phyloP scores from a whole-genome alignment of 2,113 vertebrate species.

The Typhlomys cinereus region DNA sequence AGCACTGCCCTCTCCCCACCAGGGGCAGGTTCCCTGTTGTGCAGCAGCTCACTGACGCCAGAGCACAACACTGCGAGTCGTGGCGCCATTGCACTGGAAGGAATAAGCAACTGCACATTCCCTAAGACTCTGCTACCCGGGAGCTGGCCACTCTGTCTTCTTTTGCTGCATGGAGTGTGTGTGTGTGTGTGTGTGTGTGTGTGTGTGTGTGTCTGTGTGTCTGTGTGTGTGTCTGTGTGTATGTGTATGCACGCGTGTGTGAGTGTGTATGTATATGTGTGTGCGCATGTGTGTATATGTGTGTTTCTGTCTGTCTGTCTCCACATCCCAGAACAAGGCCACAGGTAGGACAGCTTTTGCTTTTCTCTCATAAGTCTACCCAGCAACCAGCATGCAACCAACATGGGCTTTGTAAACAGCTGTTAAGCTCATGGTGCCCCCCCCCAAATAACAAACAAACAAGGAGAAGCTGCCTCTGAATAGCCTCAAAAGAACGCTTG shows the following conservation, averaged over 20 bases:
- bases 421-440: not conserved
- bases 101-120: not conserved
- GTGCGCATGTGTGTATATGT: not conserved
- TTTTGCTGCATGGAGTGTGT: not conserved
- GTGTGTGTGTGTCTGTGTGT: not conserved
- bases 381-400: not conserved
- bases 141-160: too few relatives aligned
- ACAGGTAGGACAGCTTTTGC: not conserved
- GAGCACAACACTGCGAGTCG: not conserved
- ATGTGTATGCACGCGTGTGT: not conserved
- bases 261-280: not conserved
- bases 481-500: not conserved
- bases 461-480: not conserved
- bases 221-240: not conserved
- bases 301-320: too few relatives aligned
- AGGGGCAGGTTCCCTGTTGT: not conserved
- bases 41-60: not conserved
- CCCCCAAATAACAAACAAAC: not conserved
- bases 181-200: too few relatives aligned
- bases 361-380: not conserved
- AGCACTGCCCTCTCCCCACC: not conserved
- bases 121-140: not conserved
- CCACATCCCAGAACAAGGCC: not conserved
- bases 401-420: constrained; percentile 8
- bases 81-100: not conserved